Base-by-base conservation (phyloP, 2,888 invertebrate species). In the Merodon equestris region DNA sequence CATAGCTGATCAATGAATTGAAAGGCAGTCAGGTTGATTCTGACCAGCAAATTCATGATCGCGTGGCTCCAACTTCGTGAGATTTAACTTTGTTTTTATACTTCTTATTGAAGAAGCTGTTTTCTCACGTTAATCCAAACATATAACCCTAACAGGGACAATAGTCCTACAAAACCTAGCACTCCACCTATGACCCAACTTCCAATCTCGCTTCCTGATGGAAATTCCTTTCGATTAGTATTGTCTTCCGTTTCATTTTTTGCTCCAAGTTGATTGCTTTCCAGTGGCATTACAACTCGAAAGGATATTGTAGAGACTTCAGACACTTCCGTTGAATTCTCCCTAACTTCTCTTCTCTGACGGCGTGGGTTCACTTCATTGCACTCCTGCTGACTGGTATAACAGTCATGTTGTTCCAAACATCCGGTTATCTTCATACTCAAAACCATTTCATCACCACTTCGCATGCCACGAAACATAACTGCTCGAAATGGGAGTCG, bases 401-500 rank as follows among this genome's bases (percentile, higher is more conserved):
- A 85, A 82, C 92, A 92, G 82, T 92, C 92, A 1, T 86, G 86
- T 0, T 88, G 85, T 66, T 91, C 90, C 45, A 92, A 74, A 77
- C 92, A 92, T 0, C 90, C 92, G 0, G 90, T 87, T 74, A 92
- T 89, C 73, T 90, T 89, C 74, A 92, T 90, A 47, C 90, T 90
- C 79, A 92, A 85, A 1, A 91, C 85, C 86, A 92, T 89, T 82
- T 91, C 90, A 66, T 92, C 92, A 1, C 91, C 91, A 82, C 90
- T 91, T 15, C 87, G 88, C 89, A 91, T 91, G 12, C 91, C 91
- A 73, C 92, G 91, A 83, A 92, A 92, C 88, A 91, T 90, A 45
- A 92, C 90, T 0, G 91, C 91, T 56, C 91, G 89, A 79, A 91
- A 90, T 47, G 87, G 86, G 19, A 90, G 81, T 1, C 89, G 86